Conservation (phyloP, 2,113 vertebrate genomes). For the Scolopax mira region DNA sequence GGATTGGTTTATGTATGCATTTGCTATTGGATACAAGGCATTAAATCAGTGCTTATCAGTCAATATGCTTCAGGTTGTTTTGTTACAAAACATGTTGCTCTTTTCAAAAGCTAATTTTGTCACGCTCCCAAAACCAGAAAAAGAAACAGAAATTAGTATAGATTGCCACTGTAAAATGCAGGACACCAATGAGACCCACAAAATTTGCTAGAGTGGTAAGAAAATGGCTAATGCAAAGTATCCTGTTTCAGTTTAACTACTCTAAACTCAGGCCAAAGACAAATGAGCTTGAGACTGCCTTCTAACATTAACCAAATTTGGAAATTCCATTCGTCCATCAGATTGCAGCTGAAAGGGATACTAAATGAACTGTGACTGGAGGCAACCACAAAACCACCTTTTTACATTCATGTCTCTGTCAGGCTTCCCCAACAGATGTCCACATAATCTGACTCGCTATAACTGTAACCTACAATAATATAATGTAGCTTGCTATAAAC, state of each 20-base stretch:
- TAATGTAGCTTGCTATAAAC: neutral
- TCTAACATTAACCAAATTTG: neutral
- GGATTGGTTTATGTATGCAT: neutral
- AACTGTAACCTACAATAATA: neutral
- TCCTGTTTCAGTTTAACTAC: neutral
- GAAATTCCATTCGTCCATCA: neutral
- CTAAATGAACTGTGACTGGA: neutral
- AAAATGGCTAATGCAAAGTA: neutral
- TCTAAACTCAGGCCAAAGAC: neutral
- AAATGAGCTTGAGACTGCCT: neutral
- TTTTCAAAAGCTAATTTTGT: neutral
- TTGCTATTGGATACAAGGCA: neutral
- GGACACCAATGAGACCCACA: neutral
- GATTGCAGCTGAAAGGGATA: neutral
- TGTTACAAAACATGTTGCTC: neutral
- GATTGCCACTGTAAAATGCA: neutral
- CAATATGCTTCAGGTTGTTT: neutral
- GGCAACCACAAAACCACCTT: neutral
- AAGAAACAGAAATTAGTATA: neutral
- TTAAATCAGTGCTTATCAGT: neutral
- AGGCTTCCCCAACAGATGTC: neutral
- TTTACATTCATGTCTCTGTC: neutral
- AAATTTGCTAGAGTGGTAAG: neutral
- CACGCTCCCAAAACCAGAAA: neutral
- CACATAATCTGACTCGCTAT: neutral